Evolutionary conservation across 2,888 invertebrate genomes (phyloP), one percentile per base, ranked within the genome.

Genomic region (Rhagonycha fulva): DNA sequence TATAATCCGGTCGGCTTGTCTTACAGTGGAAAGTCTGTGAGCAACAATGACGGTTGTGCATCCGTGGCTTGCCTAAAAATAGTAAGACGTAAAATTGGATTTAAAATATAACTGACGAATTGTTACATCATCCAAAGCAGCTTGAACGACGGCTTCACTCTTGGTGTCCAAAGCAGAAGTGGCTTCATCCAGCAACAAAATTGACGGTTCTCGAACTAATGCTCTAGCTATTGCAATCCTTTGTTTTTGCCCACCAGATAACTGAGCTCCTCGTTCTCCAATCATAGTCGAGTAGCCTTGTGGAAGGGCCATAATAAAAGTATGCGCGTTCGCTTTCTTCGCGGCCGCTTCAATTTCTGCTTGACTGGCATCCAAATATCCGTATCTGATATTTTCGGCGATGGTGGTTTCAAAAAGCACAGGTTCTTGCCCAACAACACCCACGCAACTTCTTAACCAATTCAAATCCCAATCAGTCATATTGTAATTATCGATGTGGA

Each of bases 361-460:
- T 78, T 90, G 88, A 0, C 92, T 90, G 1, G 94, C 93, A 68
- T 90, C 88, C 78, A 90, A 90, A 12, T 92, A 89, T 0, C 97
- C 97, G 83, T 95, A 86, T 78, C 88, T 82, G 66, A 98, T 97
- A 87, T 98, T 98, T 85, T 97, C 96, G 9, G 91, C 91, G 61
- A 98, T 94, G 0, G 94, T 94, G 30, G 94, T 93, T 79, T 94
- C 94, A 86, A 98, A 98, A 11, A 98, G 89, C 4, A 96, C 92
- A 0, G 95, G 97, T 85, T 98, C 97, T 88, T 98, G 98, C 0
- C 96, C 95, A 1, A 98, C 97, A 9, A 97, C 92, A 0, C 96
- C 97, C 75, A 98, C 94, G 82, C 95, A 93, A 14, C 90, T 89
- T 60, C 98, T 90, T 28, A 96, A 87, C 94, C 95, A 95, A 14